Conservation (phyloP, 2,888 invertebrate genomes). For the Tenthredo amoena region DNA sequence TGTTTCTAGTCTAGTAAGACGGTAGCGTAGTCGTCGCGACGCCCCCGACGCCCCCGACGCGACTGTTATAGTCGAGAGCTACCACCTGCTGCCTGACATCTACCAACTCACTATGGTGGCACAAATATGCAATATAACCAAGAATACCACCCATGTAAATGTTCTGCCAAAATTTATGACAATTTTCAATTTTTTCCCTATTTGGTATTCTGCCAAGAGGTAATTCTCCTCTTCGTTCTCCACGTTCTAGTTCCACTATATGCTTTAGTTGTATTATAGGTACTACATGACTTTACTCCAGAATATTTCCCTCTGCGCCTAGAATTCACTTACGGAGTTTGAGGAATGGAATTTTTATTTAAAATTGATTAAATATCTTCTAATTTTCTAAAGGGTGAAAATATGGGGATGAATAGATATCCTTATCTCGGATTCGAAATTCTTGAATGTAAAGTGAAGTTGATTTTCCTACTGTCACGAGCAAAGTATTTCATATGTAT, state of each 20-base stretch:
- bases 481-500: not conserved
- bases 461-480: not conserved
- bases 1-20: slow-evolving; percentile 48
- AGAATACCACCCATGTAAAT: slow-evolving; percentile 31
- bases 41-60: slow-evolving; percentile 43
- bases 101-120: not conserved
- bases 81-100: slow-evolving; percentile 49
- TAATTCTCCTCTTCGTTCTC: not conserved
- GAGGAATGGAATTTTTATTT: not conserved
- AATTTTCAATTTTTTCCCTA: slow-evolving; percentile 46
- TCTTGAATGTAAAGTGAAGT: not conserved
- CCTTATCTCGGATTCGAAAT: not conserved
- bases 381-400: not conserved
- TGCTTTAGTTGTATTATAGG: not conserved
- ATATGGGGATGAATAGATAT: not conserved
- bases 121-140: slow-evolving; percentile 42
- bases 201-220: slow-evolving; percentile 43
- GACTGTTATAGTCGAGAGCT: slow-evolving; percentile 40
- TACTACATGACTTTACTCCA: not conserved
- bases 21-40: slow-evolving; percentile 38
- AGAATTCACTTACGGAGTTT: not conserved
- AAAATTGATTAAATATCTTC: not conserved
- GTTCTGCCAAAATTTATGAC: slow-evolving; percentile 37
- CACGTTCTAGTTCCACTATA: not conserved
- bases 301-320: not conserved